Conservation (phyloP, 2,113 vertebrate species). For the Lasiurus cinereus region DNA sequence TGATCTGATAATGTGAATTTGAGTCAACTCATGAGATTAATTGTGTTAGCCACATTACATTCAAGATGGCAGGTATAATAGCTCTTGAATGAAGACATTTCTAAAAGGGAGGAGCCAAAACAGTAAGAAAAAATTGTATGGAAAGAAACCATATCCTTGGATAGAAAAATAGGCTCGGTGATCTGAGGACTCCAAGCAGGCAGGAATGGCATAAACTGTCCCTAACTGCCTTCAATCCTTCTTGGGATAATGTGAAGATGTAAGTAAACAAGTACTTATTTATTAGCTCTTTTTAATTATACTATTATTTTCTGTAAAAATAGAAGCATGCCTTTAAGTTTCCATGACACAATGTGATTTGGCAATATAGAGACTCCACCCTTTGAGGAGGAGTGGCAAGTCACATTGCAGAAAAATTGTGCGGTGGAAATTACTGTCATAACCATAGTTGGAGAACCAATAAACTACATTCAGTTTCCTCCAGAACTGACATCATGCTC, state of each 20-base stretch:
- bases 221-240: not conserved
- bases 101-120: not conserved
- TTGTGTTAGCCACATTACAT: not conserved
- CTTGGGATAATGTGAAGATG: not conserved
- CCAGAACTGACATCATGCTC: not conserved
- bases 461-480: not conserved
- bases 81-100: conserved; percentile 36
- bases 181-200: not conserved
- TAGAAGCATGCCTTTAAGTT: not conserved
- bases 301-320: not conserved
- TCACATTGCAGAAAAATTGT: not conserved
- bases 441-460: not conserved
- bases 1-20: not conserved
- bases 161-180: not conserved
- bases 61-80: not conserved
- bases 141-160: not conserved
- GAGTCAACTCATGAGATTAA: conserved; percentile 35
- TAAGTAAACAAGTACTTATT: not conserved
- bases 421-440: not conserved
- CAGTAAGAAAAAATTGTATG: not conserved
- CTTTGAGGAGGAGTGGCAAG: not conserved
- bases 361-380: not conserved
- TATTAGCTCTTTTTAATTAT: not conserved
- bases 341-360: not conserved
- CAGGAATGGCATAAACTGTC: not conserved